Base-by-base conservation (phyloP, 2,888 invertebrate species). In the Eristalinus sepulchralis region DNA sequence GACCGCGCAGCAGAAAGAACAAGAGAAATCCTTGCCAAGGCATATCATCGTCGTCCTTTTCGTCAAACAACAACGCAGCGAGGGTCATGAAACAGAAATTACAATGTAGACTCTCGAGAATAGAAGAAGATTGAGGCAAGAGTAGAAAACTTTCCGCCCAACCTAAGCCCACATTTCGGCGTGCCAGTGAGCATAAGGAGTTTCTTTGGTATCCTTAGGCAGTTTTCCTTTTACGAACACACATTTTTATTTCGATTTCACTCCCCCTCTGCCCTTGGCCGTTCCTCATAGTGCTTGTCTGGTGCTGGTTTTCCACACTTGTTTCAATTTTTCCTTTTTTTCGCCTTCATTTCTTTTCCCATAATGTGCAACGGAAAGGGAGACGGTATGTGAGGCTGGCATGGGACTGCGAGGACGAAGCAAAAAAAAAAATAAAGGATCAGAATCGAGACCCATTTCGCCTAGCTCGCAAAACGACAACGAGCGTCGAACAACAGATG, bases 11-110 rank as follows among this genome's bases (percentile, higher is more conserved):
- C 22, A 66, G 27, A 36, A 66, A 57, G 33, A 31, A 20, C 20
- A 47, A 10, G 27, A 34, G 77, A 63, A 64, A 72, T 67, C 71
- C 80, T 76, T 71, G 17, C 81, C 39, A 77, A 77, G 77, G 82
- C 82, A 68, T 55, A 78, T 78, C 68, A 68, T 68, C 77, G 77
- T 72, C 59, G 77, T 75, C 77, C 47, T 17, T 47, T 77, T 68
- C 81, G 63, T 68, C 81, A 78, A 53, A 39, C 53, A 31, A 66
- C 33, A 36, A 82, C 53, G 82, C 73, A 78, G 83, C 83, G 77
- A 82, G 81, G 85, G 85, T 78, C 85, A 82, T 86, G 85, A 86
- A 86, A 83, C 73, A 86, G 70, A 83, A 86, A 86, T 86, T 86
- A 86, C 85, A 82, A 73, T 70, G 73, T 78, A 83, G 73, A 86